Conservation (phyloP, 2,888 invertebrate genomes). For the Uropetala carovei region DNA sequence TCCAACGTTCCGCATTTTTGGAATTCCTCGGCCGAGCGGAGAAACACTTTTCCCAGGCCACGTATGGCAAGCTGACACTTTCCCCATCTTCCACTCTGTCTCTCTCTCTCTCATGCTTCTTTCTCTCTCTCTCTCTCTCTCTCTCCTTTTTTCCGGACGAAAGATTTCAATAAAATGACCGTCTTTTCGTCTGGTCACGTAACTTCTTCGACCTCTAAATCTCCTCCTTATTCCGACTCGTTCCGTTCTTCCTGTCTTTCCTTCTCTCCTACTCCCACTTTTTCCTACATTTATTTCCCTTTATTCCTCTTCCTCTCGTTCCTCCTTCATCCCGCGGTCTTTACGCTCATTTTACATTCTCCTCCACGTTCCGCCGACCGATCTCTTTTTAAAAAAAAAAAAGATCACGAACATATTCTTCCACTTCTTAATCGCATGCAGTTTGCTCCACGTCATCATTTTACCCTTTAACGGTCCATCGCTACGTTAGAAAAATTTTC, state of each 20-base stretch:
- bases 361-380: not conserved
- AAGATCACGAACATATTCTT: too few species aligned
- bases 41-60: not conserved
- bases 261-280: not conserved
- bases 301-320: not conserved
- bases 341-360: not conserved
- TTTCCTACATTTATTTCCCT: not conserved
- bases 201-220: not conserved
- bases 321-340: not conserved
- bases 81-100: not conserved
- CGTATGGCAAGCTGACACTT: too few species aligned
- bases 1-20: not conserved
- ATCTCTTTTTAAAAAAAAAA: too few species aligned
- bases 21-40: not conserved
- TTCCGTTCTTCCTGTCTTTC: not conserved
- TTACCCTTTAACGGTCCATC: too few species aligned
- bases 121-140: not conserved
- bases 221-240: not conserved
- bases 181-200: slow-evolving; percentile 25
- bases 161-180: slow-evolving; percentile 23
- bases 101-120: not conserved
- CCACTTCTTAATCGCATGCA: too few species aligned
- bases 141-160: not conserved
- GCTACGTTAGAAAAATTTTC: too few species aligned
- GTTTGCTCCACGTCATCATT: too few species aligned